A percentile compares a stretch with the other conserved stretches of the same genome.
Conservation (phyloP, 2,797 vertebrate genomes). For the Falco rusticolus region DNA sequence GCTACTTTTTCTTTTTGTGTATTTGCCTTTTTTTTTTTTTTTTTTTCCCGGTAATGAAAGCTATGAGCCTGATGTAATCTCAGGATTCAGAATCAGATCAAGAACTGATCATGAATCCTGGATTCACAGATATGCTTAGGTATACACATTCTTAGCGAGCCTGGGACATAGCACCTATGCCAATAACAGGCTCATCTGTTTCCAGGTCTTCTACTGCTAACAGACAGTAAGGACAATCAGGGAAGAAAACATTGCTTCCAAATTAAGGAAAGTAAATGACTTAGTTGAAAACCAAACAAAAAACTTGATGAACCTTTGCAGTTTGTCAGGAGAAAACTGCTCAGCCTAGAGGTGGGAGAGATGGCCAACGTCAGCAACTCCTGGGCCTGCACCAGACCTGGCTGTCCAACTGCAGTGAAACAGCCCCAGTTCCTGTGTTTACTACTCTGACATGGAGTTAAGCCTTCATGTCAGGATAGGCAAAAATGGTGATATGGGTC, state of each 20-base stretch:
- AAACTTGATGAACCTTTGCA: background rate
- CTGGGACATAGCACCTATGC: background rate
- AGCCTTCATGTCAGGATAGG: background rate
- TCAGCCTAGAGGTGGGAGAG: background rate
- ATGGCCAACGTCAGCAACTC: background rate
- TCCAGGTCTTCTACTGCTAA: background rate
- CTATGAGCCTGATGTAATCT: background rate
- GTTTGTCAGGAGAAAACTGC: background rate
- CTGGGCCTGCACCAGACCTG: background rate
- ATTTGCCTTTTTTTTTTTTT: background rate
- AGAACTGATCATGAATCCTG: background rate
- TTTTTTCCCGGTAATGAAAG: background rate
- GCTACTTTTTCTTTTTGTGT: background rate
- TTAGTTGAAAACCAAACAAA: background rate
- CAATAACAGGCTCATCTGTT: background rate
- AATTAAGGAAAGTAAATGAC: background rate
- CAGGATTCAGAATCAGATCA: background rate
- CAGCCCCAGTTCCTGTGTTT: background rate
- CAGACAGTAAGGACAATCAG: background rate
- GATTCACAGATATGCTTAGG: background rate
- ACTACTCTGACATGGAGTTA: background rate
- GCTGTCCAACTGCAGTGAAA: background rate
- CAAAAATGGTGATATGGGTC: background rate
- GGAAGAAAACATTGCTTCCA: background rate
- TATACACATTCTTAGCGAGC: background rate